A percentile compares a stretch with the other conserved stretches of the same genome.
Evolutionary conservation across 2,797 vertebrate species (phyloP).

Genomic region (Dendrocincla fuliginosa): DNA sequence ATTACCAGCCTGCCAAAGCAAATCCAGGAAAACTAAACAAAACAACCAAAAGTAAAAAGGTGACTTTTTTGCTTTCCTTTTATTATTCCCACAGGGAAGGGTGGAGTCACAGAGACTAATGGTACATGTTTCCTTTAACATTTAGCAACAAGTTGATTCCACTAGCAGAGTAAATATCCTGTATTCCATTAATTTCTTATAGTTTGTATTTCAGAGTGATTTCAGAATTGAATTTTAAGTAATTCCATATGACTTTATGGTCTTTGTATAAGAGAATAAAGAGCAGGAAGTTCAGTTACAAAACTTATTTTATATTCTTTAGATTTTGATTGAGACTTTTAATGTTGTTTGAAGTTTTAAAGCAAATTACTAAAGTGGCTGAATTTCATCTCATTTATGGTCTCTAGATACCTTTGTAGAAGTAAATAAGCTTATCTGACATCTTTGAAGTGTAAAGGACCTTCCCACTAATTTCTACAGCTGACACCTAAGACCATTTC

Average conservation of each 20-base stretch:
- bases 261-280: background rate
- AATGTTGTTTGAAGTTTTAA: background rate
- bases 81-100: background rate
- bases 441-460: background rate
- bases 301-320: background rate
- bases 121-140: background rate
- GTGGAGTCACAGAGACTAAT: slow-evolving; percentile 22
- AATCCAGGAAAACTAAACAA: background rate
- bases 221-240: background rate
- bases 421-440: background rate
- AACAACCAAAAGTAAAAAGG: background rate
- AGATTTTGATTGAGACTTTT: background rate
- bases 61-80: background rate
- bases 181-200: background rate
- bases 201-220: background rate
- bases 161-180: background rate
- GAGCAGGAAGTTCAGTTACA: background rate
- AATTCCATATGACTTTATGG: background rate
- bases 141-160: background rate
- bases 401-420: background rate
- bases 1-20: background rate
- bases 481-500: background rate
- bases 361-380: background rate
- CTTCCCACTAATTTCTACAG: background rate
- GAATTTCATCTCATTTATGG: background rate